These are phyloP conservation scores for Berghia stephanieae DNA, from an alignment of 1,140 invertebrate species.

Conservation along the genomic window DNA sequence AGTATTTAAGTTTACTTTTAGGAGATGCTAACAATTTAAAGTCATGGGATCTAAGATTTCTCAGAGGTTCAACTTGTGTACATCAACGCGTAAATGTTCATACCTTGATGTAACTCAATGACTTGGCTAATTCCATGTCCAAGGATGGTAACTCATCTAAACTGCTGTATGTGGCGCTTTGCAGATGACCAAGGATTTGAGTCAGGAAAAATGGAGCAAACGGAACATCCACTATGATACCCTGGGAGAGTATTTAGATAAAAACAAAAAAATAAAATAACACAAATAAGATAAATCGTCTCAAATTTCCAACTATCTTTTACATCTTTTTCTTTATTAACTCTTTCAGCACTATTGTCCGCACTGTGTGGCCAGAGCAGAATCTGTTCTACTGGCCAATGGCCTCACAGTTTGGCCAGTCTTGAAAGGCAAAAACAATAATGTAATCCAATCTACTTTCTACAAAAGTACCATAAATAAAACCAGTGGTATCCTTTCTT, in stretches of 20 bases:
- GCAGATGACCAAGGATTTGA: conserved; percentile 93
- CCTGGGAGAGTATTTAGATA: no score
- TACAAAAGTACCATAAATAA: no score
- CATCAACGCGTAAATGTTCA: not conserved
- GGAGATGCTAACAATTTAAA: no score
- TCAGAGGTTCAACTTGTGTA: no score
- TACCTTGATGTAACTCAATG: conserved; percentile 92
- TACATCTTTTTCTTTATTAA: conserved; percentile 1
- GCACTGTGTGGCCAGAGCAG: no score
- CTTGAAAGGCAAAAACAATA: no score
- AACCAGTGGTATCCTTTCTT: no score
- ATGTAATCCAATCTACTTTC: no score
- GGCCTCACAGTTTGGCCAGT: no score
- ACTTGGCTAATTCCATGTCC: conserved; percentile 95
- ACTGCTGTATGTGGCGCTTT: conserved; percentile 88
- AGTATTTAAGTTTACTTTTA: no score
- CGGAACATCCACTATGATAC: conserved; percentile 98
- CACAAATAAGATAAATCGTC: not conserved
- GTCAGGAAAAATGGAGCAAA: conserved; percentile 99
- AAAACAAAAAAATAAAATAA: conserved; percentile 22
- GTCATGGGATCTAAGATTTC: no score
- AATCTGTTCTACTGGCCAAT: no score
- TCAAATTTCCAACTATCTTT: not conserved
- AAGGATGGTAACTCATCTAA: conserved; percentile 97
- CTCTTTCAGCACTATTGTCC: not conserved